Percentiles rank a stretch among this genome's conserved stretches.
Conservation (phyloP, 2,888 invertebrate genomes). For the Campoletis raptor region DNA sequence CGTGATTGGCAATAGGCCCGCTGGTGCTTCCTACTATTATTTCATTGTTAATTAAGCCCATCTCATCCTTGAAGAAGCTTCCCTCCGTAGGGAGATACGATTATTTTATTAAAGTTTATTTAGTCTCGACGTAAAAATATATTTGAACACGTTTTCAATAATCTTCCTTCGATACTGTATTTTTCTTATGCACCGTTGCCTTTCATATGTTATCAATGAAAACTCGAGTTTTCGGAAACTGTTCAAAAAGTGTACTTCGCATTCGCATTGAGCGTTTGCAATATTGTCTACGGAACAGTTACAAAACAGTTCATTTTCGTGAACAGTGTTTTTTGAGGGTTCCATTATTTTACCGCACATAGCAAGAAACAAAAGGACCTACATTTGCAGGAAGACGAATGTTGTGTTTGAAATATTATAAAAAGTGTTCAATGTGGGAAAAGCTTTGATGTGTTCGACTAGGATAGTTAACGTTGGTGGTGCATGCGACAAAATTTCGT, state of each 20-base stretch:
- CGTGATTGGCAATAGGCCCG: slow-evolving; percentile 40
- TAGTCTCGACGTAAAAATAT: slow-evolving; percentile 10
- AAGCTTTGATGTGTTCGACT: slow-evolving; percentile 3
- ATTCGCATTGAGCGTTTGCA: not conserved
- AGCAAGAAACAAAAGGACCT: not conserved
- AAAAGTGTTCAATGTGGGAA: not conserved
- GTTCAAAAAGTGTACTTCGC: not conserved
- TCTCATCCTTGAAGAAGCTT: slow-evolving; percentile 41
- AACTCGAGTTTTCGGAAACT: not conserved
- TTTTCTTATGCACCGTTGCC: not conserved
- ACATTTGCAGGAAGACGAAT: not conserved
- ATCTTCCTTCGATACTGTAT: slow-evolving; percentile 10
- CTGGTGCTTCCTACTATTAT: slow-evolving; percentile 56
- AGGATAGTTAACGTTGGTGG: slow-evolving; percentile 6
- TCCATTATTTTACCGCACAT: not conserved
- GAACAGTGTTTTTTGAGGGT: not conserved
- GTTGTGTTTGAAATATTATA: not conserved
- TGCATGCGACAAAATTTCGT: not conserved
- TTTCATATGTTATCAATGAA: not conserved
- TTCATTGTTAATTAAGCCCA: slow-evolving; percentile 49
- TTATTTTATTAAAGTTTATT: slow-evolving; percentile 12
- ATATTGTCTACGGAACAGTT: not conserved
- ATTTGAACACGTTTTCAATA: slow-evolving; percentile 22
- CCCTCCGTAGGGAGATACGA: slow-evolving; percentile 11
- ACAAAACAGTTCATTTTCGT: not conserved